phyloP scores from a whole-genome alignment of 2,888 invertebrate genomes.

The Thymelicus lineola region DNA sequence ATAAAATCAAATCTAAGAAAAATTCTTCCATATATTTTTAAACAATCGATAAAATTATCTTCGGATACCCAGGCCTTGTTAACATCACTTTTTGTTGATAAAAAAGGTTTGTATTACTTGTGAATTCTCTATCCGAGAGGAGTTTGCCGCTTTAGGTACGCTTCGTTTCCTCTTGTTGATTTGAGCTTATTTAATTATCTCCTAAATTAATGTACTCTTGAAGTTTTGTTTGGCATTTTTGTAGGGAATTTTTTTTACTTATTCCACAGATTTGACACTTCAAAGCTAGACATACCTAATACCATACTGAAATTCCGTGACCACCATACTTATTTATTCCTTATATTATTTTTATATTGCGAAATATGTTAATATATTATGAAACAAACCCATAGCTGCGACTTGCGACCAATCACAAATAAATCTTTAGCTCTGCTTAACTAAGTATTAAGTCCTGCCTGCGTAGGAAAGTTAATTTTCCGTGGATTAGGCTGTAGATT shows the following conservation, averaged over 20 bases:
- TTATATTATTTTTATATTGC: too few species aligned
- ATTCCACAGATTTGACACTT: not conserved
- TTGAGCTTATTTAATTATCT: slow-evolving; percentile 5
- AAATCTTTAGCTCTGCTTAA: too few species aligned
- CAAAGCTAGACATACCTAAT: not conserved
- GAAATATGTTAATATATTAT: too few species aligned
- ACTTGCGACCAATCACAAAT: too few species aligned
- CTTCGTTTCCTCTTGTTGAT: slow-evolving; percentile 3
- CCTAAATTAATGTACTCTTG: not conserved
- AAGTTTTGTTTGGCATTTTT: slow-evolving; percentile 1
- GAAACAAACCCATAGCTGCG: too few species aligned
- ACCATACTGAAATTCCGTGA: too few species aligned
- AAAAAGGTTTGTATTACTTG: slow-evolving; percentile 1
- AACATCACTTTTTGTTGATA: slow-evolving; percentile 1
- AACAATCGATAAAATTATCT: not conserved
- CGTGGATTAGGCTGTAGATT: too few species aligned
- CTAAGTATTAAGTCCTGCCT: too few species aligned
- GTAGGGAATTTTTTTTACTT: not conserved
- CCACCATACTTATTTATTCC: too few species aligned
- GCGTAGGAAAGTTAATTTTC: too few species aligned
- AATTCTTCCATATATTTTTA: not conserved
- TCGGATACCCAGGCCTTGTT: not conserved
- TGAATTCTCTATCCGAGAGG: slow-evolving; percentile 1
- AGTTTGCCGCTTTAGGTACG: not conserved
- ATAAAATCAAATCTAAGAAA: not conserved